Evolutionary conservation across 2,113 vertebrate species (phyloP).

Genomic region (Planiliza haematocheilus): DNA sequence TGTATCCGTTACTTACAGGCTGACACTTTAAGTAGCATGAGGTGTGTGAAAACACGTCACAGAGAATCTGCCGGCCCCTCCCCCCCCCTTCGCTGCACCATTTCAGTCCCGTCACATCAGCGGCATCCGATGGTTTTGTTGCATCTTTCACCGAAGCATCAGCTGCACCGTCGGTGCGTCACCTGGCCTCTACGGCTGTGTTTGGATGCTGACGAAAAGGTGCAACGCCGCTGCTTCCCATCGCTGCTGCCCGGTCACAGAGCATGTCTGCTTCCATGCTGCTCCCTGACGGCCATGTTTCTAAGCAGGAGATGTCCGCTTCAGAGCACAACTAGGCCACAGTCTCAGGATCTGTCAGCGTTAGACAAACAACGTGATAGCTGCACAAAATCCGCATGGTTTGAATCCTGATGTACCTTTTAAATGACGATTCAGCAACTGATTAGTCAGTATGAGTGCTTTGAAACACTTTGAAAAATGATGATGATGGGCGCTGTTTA

Average conservation of each 20-base stretch:
- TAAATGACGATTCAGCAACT: too few relatives aligned
- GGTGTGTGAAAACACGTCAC: background rate
- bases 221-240: constrained; percentile 21
- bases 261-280: constrained; percentile 61
- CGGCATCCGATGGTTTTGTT: constrained; percentile 32
- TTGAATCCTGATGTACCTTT: background rate
- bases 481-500: too few relatives aligned
- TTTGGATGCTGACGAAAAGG: constrained; percentile 20
- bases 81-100: constrained; percentile 38
- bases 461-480: too few relatives aligned
- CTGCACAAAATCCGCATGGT: constrained; percentile 11
- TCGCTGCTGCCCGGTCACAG: constrained; percentile 48
- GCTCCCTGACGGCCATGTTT: constrained; percentile 31
- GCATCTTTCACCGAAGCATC: constrained; percentile 23
- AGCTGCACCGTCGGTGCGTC: constrained; percentile 16
- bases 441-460: too few relatives aligned
- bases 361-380: background rate
- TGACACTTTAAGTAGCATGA: too few relatives aligned
- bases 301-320: constrained; percentile 13
- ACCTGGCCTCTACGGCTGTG: background rate
- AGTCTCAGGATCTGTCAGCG: background rate
- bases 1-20: background rate
- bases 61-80: constrained; percentile 1
- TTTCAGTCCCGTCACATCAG: constrained; percentile 40
- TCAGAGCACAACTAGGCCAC: constrained; percentile 8